Conservation (phyloP, 1,140 invertebrate genomes). For the Micrasema minimum region DNA sequence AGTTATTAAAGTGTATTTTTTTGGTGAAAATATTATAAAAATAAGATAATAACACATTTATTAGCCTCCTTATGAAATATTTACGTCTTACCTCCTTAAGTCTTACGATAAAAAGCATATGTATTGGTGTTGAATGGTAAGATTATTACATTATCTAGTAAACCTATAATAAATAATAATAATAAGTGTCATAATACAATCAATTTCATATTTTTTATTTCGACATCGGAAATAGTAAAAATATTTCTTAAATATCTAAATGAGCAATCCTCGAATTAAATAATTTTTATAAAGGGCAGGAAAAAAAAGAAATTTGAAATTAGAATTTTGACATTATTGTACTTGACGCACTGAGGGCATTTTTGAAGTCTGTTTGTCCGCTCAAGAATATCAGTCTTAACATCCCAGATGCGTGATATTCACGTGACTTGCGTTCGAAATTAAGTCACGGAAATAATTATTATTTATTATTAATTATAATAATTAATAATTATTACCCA, state of each 20-base stretch:
- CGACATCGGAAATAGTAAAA: conserved; percentile 7
- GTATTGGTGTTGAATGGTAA: conserved; percentile 17
- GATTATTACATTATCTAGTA: conserved; percentile 1
- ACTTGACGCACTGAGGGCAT: too few relatives aligned
- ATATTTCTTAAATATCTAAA: conserved; percentile 1
- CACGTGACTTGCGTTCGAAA: too few relatives aligned
- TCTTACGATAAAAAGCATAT: conserved; percentile 9
- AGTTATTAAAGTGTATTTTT: too few relatives aligned
- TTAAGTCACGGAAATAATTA: too few relatives aligned
- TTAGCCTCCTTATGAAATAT: conserved; percentile 19
- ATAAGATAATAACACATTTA: background rate
- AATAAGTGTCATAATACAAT: conserved; percentile 16
- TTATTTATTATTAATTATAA: too few relatives aligned
- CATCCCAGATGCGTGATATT: too few relatives aligned
- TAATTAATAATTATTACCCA: too few relatives aligned
- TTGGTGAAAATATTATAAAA: too few relatives aligned
- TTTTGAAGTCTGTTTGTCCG: too few relatives aligned
- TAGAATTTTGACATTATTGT: too few relatives aligned
- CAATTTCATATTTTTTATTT: conserved; percentile 6
- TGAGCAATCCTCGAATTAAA: conserved; percentile 9
- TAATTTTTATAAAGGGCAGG: background rate
- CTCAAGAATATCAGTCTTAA: too few relatives aligned
- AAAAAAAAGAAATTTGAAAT: background rate
- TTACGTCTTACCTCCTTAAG: conserved; percentile 20
- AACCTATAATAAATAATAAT: conserved; percentile 34